Conservation (phyloP, 92 coral and sea anemone species). For the Muricea muricata region DNA sequence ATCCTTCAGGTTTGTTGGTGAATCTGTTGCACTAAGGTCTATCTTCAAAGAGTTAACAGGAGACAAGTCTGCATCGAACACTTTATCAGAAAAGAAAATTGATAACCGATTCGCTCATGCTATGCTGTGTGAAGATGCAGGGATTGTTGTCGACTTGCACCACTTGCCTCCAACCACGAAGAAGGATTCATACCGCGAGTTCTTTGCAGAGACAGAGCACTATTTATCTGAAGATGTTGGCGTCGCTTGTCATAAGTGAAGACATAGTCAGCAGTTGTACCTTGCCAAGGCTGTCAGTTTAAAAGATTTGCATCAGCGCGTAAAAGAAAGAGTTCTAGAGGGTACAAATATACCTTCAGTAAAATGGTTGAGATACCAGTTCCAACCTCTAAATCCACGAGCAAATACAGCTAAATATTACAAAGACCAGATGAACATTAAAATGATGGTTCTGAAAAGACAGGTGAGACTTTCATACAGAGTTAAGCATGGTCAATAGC, state of each 20-base stretch:
- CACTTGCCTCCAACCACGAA: conserved; percentile 22
- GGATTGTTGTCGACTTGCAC: conserved; percentile 29
- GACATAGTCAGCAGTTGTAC: conserved; percentile 29
- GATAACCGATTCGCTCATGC: conserved; percentile 44
- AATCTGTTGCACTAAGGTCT: conserved; percentile 22
- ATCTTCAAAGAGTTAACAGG: conserved; percentile 43
- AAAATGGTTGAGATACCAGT: conserved; percentile 38
- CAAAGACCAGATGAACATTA: conserved; percentile 3
- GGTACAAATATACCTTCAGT: conserved; percentile 35
- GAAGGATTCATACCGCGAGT: conserved; percentile 26
- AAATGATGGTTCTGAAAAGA: conserved; percentile 38
- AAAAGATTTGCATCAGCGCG: conserved; percentile 26
- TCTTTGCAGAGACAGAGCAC: conserved; percentile 29
- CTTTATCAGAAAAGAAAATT: not conserved
- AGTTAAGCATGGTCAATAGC: not conserved
- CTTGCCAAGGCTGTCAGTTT: conserved; percentile 37
- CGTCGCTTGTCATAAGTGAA: conserved; percentile 25
- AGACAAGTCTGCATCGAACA: conserved; percentile 4
- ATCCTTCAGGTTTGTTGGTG: conserved; percentile 31
- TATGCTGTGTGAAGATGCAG: conserved; percentile 41
- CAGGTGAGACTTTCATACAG: conserved; percentile 4
- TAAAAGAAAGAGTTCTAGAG: conserved; percentile 14
- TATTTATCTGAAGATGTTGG: conserved; percentile 33
- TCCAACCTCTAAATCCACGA: not conserved
- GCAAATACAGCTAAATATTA: conserved; percentile 8